Base-by-base conservation (phyloP, 2,888 invertebrate species). In the Rhagium mordax region DNA sequence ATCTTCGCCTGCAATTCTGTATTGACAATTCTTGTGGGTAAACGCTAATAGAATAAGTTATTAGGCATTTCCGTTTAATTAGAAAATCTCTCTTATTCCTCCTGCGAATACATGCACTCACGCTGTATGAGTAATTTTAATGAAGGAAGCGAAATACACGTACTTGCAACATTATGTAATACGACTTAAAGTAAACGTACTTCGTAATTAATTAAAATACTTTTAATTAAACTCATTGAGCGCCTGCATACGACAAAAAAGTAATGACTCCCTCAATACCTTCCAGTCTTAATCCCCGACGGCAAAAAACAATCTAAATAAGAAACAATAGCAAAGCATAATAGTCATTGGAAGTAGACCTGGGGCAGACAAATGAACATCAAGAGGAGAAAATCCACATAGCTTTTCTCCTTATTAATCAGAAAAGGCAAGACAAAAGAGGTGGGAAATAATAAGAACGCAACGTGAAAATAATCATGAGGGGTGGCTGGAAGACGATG, bases 331-430 rank as follows among this genome's bases (percentile, higher is more conserved):
- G 55, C 33, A 15, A 16, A 41, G 57, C 49, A 49, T 60, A 60
- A 60, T 29, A 68, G 53, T 60, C 67, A 57, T 67, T 47, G 59
- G 47, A 47, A 57, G 57, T 48, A 59, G 68, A 68, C 60, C 33
- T 59, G 62, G 62, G 61, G 41, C 53, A 70, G 64, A 70, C 70
- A 61, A 70, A 70, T 55, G 70, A 70, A 70, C 70, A 61, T 62
- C 70, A 55, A 55, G 60, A 65, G 55, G 55, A 66, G 65, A 65
- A 65, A 29, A 41, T 55, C 62, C 57, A 24, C 64, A 33, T 27
- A 21, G 61, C 65, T 48, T 61, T 65, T 62, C 62, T 68, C 47
- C 47, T 68, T 72, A 68, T 72, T 72, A 72, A 72, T 72, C 61
- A 67, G 55, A 24, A 55, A 20, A 16, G 53, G 18, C 16, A 24